A percentile compares a stretch with the other conserved stretches of the same genome.
These are phyloP conservation scores for Enteromius paludinosus DNA, from an alignment of 2,797 vertebrate species.

Conservation along the genomic window DNA sequence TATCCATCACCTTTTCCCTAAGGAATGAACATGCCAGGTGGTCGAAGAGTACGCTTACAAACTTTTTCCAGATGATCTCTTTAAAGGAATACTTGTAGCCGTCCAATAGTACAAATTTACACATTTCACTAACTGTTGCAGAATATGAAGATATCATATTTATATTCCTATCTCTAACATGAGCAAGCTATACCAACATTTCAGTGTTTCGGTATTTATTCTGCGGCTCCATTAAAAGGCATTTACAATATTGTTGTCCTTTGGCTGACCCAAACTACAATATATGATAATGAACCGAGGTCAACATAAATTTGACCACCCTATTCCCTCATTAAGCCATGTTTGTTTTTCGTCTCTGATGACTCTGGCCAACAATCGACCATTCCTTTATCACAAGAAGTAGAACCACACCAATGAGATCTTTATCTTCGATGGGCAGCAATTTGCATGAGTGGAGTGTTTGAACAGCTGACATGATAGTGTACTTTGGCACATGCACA, in stretches of 20 bases:
- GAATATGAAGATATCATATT: not conserved
- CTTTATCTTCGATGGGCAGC: conserved; percentile 48
- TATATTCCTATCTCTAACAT: not conserved
- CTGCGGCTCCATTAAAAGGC: not conserved
- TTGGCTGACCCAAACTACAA: not conserved
- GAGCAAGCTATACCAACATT: not conserved
- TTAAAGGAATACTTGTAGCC: not conserved
- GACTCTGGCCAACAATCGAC: not conserved
- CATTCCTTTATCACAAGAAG: conserved; percentile 28
- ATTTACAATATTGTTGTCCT: not conserved
- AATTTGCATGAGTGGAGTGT: conserved; percentile 28
- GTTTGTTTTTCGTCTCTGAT: conserved; percentile 15
- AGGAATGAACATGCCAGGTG: not conserved
- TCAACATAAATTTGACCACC: not conserved
- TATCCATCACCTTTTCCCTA: not conserved
- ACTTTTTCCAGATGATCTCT: conserved; percentile 2
- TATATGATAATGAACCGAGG: not conserved
- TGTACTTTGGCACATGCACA: conserved; percentile 26
- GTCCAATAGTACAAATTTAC: not conserved
- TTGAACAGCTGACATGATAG: conserved; percentile 49
- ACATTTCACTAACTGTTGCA: not conserved
- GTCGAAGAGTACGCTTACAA: not conserved
- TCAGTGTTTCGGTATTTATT: not conserved
- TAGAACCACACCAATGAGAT: conserved; percentile 29
- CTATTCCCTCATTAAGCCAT: conserved; percentile 6